Conservation (phyloP, 2,113 vertebrate genomes). For the Penelope pileata region DNA sequence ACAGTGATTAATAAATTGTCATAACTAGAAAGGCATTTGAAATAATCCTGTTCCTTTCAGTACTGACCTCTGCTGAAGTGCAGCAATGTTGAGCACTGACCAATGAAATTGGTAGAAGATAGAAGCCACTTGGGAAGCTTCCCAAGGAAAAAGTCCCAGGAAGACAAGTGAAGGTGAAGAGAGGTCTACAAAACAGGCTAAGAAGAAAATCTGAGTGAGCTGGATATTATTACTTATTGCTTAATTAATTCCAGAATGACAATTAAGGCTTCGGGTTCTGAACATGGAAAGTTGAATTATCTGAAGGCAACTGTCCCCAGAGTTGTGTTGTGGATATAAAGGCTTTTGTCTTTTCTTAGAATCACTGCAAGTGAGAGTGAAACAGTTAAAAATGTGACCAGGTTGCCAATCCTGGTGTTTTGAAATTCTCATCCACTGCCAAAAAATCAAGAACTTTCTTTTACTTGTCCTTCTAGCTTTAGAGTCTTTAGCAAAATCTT, state of each 20-base stretch:
- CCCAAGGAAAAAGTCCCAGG: neutral
- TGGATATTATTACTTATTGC: neutral
- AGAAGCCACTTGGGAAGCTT: neutral
- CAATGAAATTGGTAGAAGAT: neutral
- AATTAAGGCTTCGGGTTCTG: neutral
- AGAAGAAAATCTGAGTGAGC: neutral
- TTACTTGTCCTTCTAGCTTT: neutral
- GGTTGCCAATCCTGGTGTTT: neutral
- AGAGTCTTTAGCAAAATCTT: neutral
- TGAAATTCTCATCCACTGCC: neutral
- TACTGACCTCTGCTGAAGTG: neutral
- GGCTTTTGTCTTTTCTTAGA: neutral
- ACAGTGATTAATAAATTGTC: constrained; percentile 26
- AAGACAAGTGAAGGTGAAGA: neutral
- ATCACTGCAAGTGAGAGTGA: neutral
- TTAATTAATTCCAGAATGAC: neutral
- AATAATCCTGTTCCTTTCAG: neutral
- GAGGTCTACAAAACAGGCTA: neutral
- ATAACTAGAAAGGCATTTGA: neutral
- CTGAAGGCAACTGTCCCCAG: neutral
- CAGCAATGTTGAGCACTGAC: neutral
- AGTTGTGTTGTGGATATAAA: neutral
- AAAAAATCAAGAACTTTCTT: neutral
- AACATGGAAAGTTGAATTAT: neutral
- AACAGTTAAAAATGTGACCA: neutral